Evolutionary conservation across 2,888 invertebrate genomes (phyloP), one percentile per base, ranked within the genome.

Genomic region (Amiota mariae): DNA sequence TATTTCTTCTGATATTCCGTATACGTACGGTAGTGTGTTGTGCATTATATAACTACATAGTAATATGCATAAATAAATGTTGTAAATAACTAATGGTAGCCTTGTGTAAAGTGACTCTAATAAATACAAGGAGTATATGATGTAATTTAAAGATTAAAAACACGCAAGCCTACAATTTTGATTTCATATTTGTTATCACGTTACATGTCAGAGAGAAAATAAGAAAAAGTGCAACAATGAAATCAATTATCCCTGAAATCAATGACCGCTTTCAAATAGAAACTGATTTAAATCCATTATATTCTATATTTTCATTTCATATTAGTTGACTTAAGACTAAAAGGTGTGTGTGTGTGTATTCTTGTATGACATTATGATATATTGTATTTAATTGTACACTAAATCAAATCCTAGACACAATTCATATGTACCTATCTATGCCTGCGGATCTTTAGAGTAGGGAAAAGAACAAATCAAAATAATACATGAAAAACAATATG

Each of bases 401-500:
- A 36, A 36, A 0, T 51, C n/a, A 51, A 51, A 51, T 4, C 54
- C 3, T n/a, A 12, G 54, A 3, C 54, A n/a, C 8, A 51, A 51
- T n/a, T 51, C 59, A 59, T n/a, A n/a, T n/a, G n/a, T n/a, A n/a
- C 54, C 4, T n/a, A 36, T 36, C 36, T 36, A 36, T 36, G 36
- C 36, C 36, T 36, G 36, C 36, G 36, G 36, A 36, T 36, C 24
- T 24, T 24, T 24, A 24, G 24, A 36, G 36, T 36, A 36, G 2
- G 36, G 36, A 24, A 63, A 66, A 73, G 70, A 77, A 82, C 86
- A 87, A 85, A 85, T 87, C 85, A 86, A 85, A 85, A 78, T 73
- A 74, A 79, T 86, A 84, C 82, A 82, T 78, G 79, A 75, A 80
- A 63, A 86, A 82, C 87, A 85, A 87, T 86, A 87, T 88, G 87